Percentiles rank a stretch among this genome's conserved stretches.
Evolutionary conservation across 2,113 vertebrate species (phyloP).

Genomic region (Cranoglanis bouderius): DNA sequence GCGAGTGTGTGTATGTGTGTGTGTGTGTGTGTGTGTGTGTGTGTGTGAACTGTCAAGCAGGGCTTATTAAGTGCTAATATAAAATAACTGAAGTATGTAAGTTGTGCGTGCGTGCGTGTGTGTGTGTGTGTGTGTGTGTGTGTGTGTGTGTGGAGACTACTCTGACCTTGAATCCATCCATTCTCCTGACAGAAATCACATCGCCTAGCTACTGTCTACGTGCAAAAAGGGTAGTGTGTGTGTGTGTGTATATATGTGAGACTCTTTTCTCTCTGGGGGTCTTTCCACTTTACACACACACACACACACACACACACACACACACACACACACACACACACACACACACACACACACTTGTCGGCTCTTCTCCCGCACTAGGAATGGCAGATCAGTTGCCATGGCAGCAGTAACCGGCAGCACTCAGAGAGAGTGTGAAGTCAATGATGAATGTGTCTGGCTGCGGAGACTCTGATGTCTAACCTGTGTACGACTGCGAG

Average conservation of each 20-base stretch:
- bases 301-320: conserved; percentile 28
- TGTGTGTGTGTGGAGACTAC: not conserved
- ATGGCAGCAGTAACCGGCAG: conserved; percentile 76
- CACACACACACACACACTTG: conserved; percentile 39
- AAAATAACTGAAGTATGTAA: not conserved
- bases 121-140: conserved; percentile 42
- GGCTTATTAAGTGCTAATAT: not conserved
- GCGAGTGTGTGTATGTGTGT: conserved; percentile 22
- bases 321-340: conserved; percentile 28
- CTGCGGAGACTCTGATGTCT: conserved; percentile 51
- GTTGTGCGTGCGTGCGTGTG: not conserved
- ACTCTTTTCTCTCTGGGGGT: conserved; percentile 44
- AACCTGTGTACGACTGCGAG: conserved; percentile 43
- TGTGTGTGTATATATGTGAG: not conserved
- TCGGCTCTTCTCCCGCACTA: conserved; percentile 37
- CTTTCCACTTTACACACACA: conserved; percentile 45
- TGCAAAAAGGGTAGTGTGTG: conserved; percentile 33
- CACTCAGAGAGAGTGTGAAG: conserved; percentile 70
- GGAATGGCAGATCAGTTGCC: conserved; percentile 73
- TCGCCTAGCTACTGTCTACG: conserved; percentile 54
- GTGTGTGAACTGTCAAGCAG: conserved; percentile 19
- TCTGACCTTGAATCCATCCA: conserved; percentile 65
- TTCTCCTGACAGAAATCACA: conserved; percentile 65
- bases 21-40: conserved; percentile 32
- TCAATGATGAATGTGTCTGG: conserved; percentile 66